These are phyloP conservation scores for Aphelinus certus DNA, from an alignment of 1,140 invertebrate species.

Conservation along the genomic window DNA sequence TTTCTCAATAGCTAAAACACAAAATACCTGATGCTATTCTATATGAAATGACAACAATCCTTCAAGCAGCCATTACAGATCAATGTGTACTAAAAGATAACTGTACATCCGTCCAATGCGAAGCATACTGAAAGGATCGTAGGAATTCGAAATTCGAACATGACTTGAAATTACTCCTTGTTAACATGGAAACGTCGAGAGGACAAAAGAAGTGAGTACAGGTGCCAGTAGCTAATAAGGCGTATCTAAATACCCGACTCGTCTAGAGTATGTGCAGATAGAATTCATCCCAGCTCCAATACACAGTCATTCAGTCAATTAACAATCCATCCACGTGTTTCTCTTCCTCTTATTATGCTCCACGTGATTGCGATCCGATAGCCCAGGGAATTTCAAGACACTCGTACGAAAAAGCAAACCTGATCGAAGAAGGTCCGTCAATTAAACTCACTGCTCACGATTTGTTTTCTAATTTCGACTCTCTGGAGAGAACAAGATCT, in stretches of 20 bases:
- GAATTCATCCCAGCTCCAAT: constrained; percentile 19
- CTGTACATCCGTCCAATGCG: constrained; percentile 9
- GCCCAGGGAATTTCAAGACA: too few relatives aligned
- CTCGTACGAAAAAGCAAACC: too few relatives aligned
- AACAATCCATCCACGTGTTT: not conserved
- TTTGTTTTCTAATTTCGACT: too few relatives aligned
- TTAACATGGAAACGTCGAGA: not conserved
- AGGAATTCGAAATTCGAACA: constrained; percentile 16
- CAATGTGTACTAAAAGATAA: not conserved
- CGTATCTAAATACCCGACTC: constrained; percentile 30
- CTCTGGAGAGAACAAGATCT: too few relatives aligned
- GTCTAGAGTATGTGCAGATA: constrained; percentile 23
- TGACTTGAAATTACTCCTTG: constrained; percentile 16
- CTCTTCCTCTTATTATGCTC: constrained; percentile 21
- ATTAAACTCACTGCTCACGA: too few relatives aligned
- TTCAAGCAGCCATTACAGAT: not conserved
- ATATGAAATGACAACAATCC: not conserved
- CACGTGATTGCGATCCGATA: not conserved
- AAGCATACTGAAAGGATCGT: not conserved
- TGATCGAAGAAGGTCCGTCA: too few relatives aligned
- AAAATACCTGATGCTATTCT: too few relatives aligned
- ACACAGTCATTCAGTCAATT: constrained; percentile 9
- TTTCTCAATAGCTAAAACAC: too few relatives aligned
- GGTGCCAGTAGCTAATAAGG: not conserved
- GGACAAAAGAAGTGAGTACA: too few relatives aligned